phyloP scores from a whole-genome alignment of 2,113 vertebrate genomes.

The Apteryx mantelli region DNA sequence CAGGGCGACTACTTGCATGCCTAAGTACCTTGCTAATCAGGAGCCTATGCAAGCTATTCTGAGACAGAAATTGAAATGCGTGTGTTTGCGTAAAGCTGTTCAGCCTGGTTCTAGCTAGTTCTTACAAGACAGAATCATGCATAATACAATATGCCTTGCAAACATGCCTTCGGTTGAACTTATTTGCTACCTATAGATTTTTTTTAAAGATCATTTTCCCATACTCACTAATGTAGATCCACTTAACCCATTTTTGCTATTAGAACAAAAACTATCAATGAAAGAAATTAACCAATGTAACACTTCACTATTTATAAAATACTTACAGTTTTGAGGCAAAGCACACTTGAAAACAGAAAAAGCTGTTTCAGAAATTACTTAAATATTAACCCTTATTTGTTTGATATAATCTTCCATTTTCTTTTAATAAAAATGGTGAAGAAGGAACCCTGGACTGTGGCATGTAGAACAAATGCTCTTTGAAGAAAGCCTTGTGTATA shows the following conservation, averaged over 20 bases:
- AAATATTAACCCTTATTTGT: neutral
- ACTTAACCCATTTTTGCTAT: neutral
- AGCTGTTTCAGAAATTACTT: neutral
- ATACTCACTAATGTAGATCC: neutral
- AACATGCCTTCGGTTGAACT: neutral
- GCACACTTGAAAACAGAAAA: neutral
- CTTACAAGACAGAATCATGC: neutral
- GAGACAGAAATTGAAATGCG: conserved; percentile 33
- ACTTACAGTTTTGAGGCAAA: neutral
- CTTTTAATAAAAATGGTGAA: neutral
- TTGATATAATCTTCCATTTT: conserved; percentile 3
- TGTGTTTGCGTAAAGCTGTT: neutral
- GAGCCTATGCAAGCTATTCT: conserved; percentile 33
- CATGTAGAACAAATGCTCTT: neutral
- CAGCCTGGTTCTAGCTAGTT: neutral
- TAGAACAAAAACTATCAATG: neutral
- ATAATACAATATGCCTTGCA: neutral
- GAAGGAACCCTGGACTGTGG: neutral
- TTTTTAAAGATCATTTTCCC: neutral
- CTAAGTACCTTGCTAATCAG: conserved; percentile 59
- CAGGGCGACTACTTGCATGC: conserved; percentile 15
- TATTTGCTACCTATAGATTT: neutral
- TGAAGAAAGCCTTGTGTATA: neutral
- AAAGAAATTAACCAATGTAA: neutral
- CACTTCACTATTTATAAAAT: neutral